Evolutionary conservation across 2,797 vertebrate genomes (phyloP).

Genomic region (Cyclura pinguis): DNA sequence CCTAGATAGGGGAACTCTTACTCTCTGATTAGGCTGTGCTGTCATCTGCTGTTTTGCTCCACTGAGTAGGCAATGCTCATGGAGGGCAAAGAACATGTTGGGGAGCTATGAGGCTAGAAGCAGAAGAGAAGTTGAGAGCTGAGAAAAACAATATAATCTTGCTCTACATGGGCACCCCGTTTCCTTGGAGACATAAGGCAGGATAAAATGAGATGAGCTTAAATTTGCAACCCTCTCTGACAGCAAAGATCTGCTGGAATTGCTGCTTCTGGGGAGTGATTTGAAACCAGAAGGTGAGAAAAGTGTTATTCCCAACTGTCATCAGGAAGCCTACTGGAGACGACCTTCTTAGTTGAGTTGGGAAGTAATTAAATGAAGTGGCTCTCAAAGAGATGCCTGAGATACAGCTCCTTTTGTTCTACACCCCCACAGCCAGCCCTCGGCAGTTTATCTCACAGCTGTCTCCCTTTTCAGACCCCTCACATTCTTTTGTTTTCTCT

Average conservation of each 20-base stretch:
- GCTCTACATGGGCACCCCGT: not conserved
- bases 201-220: not conserved
- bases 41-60: too few relatives aligned
- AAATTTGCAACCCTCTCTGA: not conserved
- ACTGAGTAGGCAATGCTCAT: too few relatives aligned
- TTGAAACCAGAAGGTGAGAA: slow-evolving; percentile 20
- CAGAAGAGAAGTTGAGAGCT: not conserved
- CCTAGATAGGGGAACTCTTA: too few relatives aligned
- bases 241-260: not conserved
- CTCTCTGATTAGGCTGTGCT: too few relatives aligned
- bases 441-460: not conserved
- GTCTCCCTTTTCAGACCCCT: not conserved
- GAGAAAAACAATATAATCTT: not conserved
- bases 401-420: fast-evolving
- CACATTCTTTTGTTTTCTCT: not conserved
- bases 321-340: not conserved
- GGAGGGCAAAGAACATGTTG: not conserved
- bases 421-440: not conserved
- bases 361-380: slow-evolving; percentile 39
- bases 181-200: slow-evolving; percentile 12
- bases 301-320: not conserved
- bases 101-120: not conserved
- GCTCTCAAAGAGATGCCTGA: not conserved
- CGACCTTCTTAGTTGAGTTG: not conserved
- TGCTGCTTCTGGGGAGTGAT: not conserved